phyloP scores from a whole-genome alignment of 53 echinoderm and acorn worm species.

The Mesocentrotus franciscanus region DNA sequence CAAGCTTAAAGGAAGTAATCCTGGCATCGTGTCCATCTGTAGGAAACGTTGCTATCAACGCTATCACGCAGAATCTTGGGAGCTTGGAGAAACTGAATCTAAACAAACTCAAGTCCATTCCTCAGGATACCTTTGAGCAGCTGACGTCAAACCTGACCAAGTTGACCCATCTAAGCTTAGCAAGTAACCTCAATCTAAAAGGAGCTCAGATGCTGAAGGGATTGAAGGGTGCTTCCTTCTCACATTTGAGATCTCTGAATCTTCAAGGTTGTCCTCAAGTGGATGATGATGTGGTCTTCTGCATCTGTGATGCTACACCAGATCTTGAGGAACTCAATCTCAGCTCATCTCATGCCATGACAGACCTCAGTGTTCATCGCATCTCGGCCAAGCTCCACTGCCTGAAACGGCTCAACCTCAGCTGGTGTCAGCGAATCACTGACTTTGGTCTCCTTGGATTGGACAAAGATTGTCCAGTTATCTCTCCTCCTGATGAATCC shows the following conservation, averaged over 20 bases:
- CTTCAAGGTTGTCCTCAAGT: slow-evolving; percentile 83
- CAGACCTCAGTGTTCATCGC: slow-evolving; percentile 71
- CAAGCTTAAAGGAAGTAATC: slow-evolving; percentile 72
- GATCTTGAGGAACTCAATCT: slow-evolving; percentile 84
- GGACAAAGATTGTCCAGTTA: slow-evolving; percentile 82
- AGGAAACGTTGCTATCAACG: slow-evolving; percentile 68
- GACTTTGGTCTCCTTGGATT: slow-evolving; percentile 95
- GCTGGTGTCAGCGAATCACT: slow-evolving; percentile 94
- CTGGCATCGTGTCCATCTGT: slow-evolving; percentile 74
- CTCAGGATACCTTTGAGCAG: slow-evolving; percentile 63
- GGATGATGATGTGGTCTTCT: slow-evolving; percentile 81
- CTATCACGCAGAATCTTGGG: slow-evolving; percentile 69
- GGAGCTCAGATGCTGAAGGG: slow-evolving; percentile 72
- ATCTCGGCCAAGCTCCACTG: slow-evolving; percentile 69
- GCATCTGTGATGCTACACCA: slow-evolving; percentile 74
- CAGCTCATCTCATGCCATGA: slow-evolving; percentile 84
- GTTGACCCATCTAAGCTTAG: slow-evolving; percentile 59
- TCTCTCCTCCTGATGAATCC: slow-evolving; percentile 68
- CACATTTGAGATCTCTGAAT: slow-evolving; percentile 68
- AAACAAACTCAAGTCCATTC: slow-evolving; percentile 67
- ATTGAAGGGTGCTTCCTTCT: slow-evolving; percentile 60
- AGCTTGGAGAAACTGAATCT: slow-evolving; percentile 61
- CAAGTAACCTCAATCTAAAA: slow-evolving; percentile 62
- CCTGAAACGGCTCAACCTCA: slow-evolving; percentile 79
- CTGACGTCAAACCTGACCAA: slow-evolving; percentile 65